Percentiles rank a stretch among this genome's conserved stretches.
These are phyloP conservation scores for Tetramorium alpestre DNA, from an alignment of 1,140 invertebrate species.

Conservation along the genomic window DNA sequence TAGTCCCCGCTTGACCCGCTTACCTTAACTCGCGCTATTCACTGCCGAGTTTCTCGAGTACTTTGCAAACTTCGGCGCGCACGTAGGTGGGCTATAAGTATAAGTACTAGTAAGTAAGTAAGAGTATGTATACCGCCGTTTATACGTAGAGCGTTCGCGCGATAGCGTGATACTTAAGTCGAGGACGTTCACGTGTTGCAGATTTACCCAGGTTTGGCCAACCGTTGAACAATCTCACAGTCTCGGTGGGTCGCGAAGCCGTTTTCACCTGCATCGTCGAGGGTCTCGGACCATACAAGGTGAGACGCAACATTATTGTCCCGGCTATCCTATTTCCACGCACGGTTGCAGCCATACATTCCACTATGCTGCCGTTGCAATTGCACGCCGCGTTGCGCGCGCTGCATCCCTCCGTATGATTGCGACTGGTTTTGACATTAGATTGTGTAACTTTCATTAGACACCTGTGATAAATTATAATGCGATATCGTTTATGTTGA, in stretches of 20 bases:
- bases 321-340: constrained; percentile 21
- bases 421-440: constrained; percentile 17
- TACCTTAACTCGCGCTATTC: constrained; percentile 75
- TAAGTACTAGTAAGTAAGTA: constrained; percentile 71
- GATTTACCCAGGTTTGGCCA: constrained; percentile 92
- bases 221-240: constrained; percentile 92
- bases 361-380: constrained; percentile 20
- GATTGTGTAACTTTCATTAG: constrained; percentile 9
- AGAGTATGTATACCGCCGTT: constrained; percentile 49
- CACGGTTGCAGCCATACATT: constrained; percentile 20
- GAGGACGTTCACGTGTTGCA: constrained; percentile 80
- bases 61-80: constrained; percentile 70
- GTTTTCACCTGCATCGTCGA: constrained; percentile 92
- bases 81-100: constrained; percentile 67
- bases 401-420: neutral
- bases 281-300: constrained; percentile 92
- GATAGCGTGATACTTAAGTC: constrained; percentile 66
- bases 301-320: constrained; percentile 80
- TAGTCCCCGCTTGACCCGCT: constrained; percentile 78
- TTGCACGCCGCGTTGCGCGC: constrained; percentile 35
- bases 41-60: constrained; percentile 66
- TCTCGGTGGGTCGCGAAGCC: constrained; percentile 92
- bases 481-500: neutral
- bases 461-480: neutral
- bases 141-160: constrained; percentile 61